Conservation (phyloP, 2,888 invertebrate genomes). For the Gastrophysa polygoni region DNA sequence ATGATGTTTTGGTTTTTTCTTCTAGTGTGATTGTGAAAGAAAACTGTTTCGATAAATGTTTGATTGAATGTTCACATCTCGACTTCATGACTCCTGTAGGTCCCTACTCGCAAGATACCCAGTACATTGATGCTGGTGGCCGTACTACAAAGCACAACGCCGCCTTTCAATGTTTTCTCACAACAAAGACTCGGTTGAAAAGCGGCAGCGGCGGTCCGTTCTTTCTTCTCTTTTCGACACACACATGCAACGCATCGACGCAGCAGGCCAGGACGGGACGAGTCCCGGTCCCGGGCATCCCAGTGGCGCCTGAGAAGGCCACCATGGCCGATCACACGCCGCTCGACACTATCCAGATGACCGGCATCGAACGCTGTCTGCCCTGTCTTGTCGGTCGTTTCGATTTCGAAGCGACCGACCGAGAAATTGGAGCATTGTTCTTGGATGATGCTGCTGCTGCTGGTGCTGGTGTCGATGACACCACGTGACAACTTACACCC, state of each 20-base stretch:
- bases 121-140: too few relatives aligned
- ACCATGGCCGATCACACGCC: neutral
- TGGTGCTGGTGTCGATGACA: conserved; percentile 18
- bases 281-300: neutral
- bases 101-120: too few relatives aligned
- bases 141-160: too few relatives aligned
- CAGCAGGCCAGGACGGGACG: neutral
- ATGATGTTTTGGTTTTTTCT: too few relatives aligned
- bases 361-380: neutral
- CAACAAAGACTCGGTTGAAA: too few relatives aligned
- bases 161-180: too few relatives aligned
- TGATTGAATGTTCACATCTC: too few relatives aligned
- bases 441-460: conserved; percentile 16
- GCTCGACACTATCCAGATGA: neutral
- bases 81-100: too few relatives aligned
- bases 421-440: conserved; percentile 42
- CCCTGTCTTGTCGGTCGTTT: neutral
- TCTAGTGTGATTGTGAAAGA: too few relatives aligned
- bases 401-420: conserved; percentile 38
- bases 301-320: neutral
- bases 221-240: neutral
- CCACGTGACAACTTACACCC: conserved; percentile 20
- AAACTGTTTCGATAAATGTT: too few relatives aligned
- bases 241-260: neutral
- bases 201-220: too few relatives aligned